Base-by-base conservation (phyloP, 2,888 invertebrate genomes). In the Mythimna ferrago region DNA sequence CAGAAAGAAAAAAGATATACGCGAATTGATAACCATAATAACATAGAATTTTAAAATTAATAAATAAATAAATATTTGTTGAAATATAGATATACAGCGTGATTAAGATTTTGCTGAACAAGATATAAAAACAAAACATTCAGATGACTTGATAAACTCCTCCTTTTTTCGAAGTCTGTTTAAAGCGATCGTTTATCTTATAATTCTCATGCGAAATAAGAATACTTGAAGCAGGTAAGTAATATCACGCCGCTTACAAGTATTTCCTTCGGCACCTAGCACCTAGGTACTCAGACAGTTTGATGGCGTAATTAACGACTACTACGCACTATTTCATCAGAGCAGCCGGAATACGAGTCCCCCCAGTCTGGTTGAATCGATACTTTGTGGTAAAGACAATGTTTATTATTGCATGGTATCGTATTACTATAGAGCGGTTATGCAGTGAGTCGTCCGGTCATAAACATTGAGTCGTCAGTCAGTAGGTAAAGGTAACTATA, bases 371-470 rank as follows among this genome's bases (percentile, higher is more conserved):
- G 62, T 83, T 60, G 62, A 80, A 77, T 73, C 32, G 74, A 83
- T 77, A 78, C 84, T 76, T 78, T 82, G 84, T 71, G 78, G 78
- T 73, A 62, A 79, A 78, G 70, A 60, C 73, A 63, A 71, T 70
- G 82, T 81, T 83, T 70, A 68, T 62, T 78, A 69, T 68, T 84
- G 57, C 64, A 48, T 26, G 14, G 57, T 70, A 61, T 84, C 38
- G 48, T 62, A 72, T 84, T 80, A 77, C 71, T 58, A 21, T 41
- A 21, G 38, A 21, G 21, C 61, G 41, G 21, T 61, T 61, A n/a
- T 41, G 14, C 21, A 41, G 14, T 16, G 61, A 61, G 21, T 21
- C 61, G 61, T 61, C 41, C 41, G 41, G 41, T 41, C 21, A 38
- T 41, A 41, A 61, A 41, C 21, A 16, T 14, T 21, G 16, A 61